Evolutionary conservation across 2,888 invertebrate genomes (phyloP).

Genomic region (Scaptomyza caliginosa): DNA sequence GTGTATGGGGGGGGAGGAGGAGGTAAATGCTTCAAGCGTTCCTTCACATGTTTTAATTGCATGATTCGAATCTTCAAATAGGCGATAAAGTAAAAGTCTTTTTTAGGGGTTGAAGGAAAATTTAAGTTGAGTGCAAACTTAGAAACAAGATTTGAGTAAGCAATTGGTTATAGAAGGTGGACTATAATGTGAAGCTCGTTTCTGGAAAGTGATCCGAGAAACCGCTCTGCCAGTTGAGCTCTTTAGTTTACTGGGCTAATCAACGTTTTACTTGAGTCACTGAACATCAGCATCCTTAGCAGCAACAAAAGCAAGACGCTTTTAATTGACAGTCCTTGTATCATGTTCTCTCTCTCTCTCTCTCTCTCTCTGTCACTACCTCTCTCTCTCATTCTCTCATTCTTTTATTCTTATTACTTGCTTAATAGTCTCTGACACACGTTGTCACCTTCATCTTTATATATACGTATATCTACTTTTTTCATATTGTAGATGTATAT

Average conservation of each 20-base stretch:
- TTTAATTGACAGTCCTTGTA: constrained; percentile 45
- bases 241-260: constrained; percentile 31
- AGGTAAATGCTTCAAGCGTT: constrained; percentile 23
- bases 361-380: too few relatives aligned
- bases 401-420: constrained; percentile 4
- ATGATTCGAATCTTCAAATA: constrained; percentile 7
- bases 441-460: constrained; percentile 43
- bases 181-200: neutral
- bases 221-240: neutral
- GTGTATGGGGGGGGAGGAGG: neutral
- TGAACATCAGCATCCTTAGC: constrained; percentile 6
- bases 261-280: constrained; percentile 24
- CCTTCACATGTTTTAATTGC: constrained; percentile 59
- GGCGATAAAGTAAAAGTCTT: neutral
- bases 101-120: neutral
- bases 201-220: neutral
- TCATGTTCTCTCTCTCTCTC: neutral
- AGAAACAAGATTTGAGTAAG: neutral
- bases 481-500: neutral
- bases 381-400: neutral
- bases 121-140: neutral
- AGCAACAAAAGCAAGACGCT: constrained; percentile 12
- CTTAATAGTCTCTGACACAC: constrained; percentile 12
- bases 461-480: neutral
- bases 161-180: neutral